Evolutionary conservation across 2,888 invertebrate species (phyloP), one percentile per base, ranked within the genome.

Genomic region (Pachycephus smyrnensis): DNA sequence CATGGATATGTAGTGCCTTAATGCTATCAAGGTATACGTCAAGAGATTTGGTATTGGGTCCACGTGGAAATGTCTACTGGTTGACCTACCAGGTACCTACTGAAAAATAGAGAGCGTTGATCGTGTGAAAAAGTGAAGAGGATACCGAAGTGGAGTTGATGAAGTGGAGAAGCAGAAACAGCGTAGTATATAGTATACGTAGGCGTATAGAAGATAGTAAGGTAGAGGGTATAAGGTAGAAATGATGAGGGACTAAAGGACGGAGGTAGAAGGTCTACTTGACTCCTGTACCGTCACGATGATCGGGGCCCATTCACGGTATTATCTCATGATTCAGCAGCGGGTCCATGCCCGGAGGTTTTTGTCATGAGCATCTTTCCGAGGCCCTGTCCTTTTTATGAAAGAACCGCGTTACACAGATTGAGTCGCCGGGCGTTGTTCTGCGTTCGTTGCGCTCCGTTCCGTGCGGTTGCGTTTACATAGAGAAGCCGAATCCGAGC

Each of bases 281-380:
- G 80, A 80, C 77, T 79, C 75, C 73, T 80, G 80, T 82, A 80
- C 73, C 69, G 79, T 71, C 71, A 71, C 71, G 71, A 71, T 71
- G 32, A 33, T 71, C 71, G 80, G 78, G 83, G 80, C 75, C 80
- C 83, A 84, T 86, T 87, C 85, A 84, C 80, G 81, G 81, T 83
- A 81, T 86, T 84, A 84, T 84, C 80, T 81, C 78, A 75, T 86
- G 85, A 87, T 86, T 86, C 86, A 86, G 83, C 86, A 82, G 79
- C 82, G 75, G 80, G 80, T 82, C 77, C 79, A 75, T 73, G 77
- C 79, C 33, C 68, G 31, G 55, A 31, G 68, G 69, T 73, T 77
- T 73, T 78, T 77, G 78, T 77, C 37, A 75, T 73, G 68, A 33
- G 71, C 33, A 23, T 37, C 32, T 37, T 30, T 71, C 40, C 69